Evolutionary conservation across 2,797 vertebrate genomes (phyloP).

Genomic region (Sebastes hopkinsi): DNA sequence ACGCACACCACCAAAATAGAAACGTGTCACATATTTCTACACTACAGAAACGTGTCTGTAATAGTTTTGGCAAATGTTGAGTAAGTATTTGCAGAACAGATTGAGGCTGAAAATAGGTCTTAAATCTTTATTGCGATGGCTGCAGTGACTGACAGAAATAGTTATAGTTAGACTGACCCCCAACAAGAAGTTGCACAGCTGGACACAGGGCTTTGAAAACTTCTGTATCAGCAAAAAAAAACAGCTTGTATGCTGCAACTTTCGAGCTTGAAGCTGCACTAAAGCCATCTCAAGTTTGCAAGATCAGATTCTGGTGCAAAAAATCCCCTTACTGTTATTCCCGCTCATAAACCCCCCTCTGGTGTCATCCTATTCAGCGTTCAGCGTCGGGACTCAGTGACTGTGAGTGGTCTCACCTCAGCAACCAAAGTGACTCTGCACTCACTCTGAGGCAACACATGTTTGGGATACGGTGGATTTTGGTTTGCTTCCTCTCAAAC

Average conservation of each 20-base stretch:
- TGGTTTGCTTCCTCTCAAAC: slow-evolving; percentile 67
- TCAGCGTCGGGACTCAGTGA: slow-evolving; percentile 19
- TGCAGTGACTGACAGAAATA: slow-evolving; percentile 20
- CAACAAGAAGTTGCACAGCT: slow-evolving; percentile 34
- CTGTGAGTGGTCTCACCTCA: slow-evolving; percentile 56
- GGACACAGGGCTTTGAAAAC: slow-evolving; percentile 31
- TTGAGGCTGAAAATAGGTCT: background rate
- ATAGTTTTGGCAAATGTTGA: slow-evolving; percentile 6
- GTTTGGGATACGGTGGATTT: slow-evolving; percentile 69
- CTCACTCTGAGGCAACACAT: slow-evolving; percentile 56
- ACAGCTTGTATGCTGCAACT: slow-evolving; percentile 39
- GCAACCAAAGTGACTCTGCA: slow-evolving; percentile 40
- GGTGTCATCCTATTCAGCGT: slow-evolving; percentile 13
- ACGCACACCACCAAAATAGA: background rate
- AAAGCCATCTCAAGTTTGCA: slow-evolving; percentile 35
- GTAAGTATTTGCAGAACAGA: background rate
- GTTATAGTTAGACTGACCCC: slow-evolving; percentile 5
- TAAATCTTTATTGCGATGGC: slow-evolving; percentile 5
- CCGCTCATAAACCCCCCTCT: slow-evolving; percentile 1
- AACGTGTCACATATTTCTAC: background rate
- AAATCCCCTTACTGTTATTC: background rate
- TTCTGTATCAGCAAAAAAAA: slow-evolving; percentile 21
- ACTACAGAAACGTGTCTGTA: background rate
- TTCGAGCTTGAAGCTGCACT: slow-evolving; percentile 34
- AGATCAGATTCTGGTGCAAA: slow-evolving; percentile 9